Evolutionary conservation across 1,140 invertebrate species (phyloP), one percentile per base, ranked within the genome.

Genomic region (Thalassaphorura encarpata): DNA sequence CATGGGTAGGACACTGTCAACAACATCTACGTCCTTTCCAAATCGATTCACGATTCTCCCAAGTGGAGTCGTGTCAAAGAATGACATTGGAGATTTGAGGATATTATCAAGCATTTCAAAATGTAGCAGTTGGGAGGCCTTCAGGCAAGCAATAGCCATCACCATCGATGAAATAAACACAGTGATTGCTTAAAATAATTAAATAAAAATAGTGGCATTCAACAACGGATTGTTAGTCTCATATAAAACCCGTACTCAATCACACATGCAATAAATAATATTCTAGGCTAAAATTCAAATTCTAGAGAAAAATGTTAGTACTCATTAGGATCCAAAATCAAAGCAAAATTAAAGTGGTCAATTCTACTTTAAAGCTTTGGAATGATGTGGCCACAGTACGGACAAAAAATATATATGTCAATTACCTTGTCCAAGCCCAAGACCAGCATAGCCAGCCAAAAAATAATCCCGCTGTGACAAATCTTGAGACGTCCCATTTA

Each of bases 351-450:
- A 51, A 51, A 19, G 3, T 51, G 15, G 8, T 19, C 5, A 5
- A n/a, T 18, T 18, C 27, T 11, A 15, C 11, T 36, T 8, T 26
- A 33, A 18, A 52, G n/a, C 33, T 66, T 66, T n/a, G n/a, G n/a
- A n/a, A n/a, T n/a, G n/a, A n/a, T n/a, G n/a, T n/a, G n/a, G n/a
- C n/a, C n/a, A n/a, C n/a, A n/a, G n/a, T n/a, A n/a, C n/a, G n/a
- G n/a, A n/a, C n/a, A n/a, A n/a, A n/a, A n/a, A n/a, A n/a, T n/a
- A n/a, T n/a, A n/a, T n/a, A n/a, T n/a, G n/a, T n/a, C n/a, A n/a
- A n/a, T n/a, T n/a, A 91, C 88, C 87, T 83, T 94, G 89, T 47
- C 83, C 85, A 49, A 87, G 68, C 60, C 90, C 90, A 47, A 93
- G 79, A 21, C 78, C 86, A 55, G 84, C 88, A 70, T 95, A 95